Percentiles rank a stretch among this genome's conserved stretches.
Conservation (phyloP, 1,140 invertebrate species). For the Brachionus rotundiformis region DNA sequence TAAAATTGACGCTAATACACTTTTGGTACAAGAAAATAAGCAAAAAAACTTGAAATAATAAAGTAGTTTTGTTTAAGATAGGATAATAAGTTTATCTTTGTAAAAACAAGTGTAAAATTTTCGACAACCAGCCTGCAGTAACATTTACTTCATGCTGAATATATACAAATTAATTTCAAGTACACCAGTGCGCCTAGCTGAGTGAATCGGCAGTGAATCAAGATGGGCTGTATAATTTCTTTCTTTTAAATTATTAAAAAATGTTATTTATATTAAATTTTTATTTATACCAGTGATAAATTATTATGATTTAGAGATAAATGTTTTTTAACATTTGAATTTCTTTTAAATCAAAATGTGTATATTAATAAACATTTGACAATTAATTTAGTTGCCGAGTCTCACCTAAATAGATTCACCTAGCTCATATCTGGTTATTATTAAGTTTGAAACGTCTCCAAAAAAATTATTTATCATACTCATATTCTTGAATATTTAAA, state of each 20-base stretch:
- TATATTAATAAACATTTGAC: neutral
- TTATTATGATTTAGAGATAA: neutral
- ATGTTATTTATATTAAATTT: too few relatives aligned
- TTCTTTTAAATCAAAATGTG: too few relatives aligned
- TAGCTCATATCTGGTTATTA: constrained; percentile 14
- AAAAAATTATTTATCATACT: neutral
- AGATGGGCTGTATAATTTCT: too few relatives aligned
- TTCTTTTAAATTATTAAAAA: neutral
- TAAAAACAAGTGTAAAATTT: constrained; percentile 21
- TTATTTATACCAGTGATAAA: too few relatives aligned
- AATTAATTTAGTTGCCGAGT: neutral
- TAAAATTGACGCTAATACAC: constrained; percentile 39
- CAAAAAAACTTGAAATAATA: constrained; percentile 33
- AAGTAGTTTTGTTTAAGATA: neutral
- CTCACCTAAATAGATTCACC: neutral
- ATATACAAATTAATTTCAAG: constrained; percentile 21
- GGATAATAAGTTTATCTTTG: neutral
- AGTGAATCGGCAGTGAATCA: neutral
- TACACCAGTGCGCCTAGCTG: neutral
- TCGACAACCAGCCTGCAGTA: neutral
- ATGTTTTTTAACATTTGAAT: neutral
- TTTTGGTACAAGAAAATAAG: constrained; percentile 4
- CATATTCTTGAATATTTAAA: neutral
- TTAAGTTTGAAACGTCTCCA: neutral
- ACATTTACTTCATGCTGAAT: constrained; percentile 29